Conservation (phyloP, 1,140 invertebrate genomes). For the Hesperophylax magnus region DNA sequence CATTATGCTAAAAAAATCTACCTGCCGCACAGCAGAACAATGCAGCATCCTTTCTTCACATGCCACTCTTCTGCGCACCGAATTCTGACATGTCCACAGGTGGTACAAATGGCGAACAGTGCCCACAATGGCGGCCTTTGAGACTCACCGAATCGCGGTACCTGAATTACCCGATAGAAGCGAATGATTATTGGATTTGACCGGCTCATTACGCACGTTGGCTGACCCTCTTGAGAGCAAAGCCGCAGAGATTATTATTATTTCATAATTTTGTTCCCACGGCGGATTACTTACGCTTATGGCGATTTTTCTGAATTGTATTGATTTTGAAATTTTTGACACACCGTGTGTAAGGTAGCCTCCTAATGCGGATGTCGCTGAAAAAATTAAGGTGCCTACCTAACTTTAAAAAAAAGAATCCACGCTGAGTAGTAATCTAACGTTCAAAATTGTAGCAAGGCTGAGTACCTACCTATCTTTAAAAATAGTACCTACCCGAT, state of each 20-base stretch:
- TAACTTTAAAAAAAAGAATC: too few relatives aligned
- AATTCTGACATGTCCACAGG: slow-evolving; percentile 44
- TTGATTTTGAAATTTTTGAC: background rate
- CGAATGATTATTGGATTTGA: slow-evolving; percentile 54
- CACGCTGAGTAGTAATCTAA: too few relatives aligned
- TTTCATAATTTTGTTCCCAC: slow-evolving; percentile 41
- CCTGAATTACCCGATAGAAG: slow-evolving; percentile 2
- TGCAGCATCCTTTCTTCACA: too few relatives aligned
- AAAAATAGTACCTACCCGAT: too few relatives aligned
- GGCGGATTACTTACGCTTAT: slow-evolving; percentile 44
- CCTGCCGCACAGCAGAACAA: background rate
- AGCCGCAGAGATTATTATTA: background rate
- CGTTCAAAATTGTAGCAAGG: too few relatives aligned
- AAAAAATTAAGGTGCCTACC: too few relatives aligned
- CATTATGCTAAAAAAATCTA: background rate
- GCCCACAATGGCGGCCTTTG: slow-evolving; percentile 1
- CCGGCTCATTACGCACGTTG: slow-evolving; percentile 53
- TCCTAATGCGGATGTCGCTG: background rate
- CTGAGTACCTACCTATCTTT: too few relatives aligned
- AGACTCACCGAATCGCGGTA: slow-evolving; percentile 16
- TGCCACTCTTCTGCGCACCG: background rate
- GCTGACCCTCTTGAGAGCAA: background rate
- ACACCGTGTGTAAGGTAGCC: background rate
- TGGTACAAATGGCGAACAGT: slow-evolving; percentile 40
- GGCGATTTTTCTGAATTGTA: slow-evolving; percentile 4